A percentile compares a stretch with the other conserved stretches of the same genome.
phyloP scores from a whole-genome alignment of 2,797 vertebrate genomes.

The Xenentodon cancila region DNA sequence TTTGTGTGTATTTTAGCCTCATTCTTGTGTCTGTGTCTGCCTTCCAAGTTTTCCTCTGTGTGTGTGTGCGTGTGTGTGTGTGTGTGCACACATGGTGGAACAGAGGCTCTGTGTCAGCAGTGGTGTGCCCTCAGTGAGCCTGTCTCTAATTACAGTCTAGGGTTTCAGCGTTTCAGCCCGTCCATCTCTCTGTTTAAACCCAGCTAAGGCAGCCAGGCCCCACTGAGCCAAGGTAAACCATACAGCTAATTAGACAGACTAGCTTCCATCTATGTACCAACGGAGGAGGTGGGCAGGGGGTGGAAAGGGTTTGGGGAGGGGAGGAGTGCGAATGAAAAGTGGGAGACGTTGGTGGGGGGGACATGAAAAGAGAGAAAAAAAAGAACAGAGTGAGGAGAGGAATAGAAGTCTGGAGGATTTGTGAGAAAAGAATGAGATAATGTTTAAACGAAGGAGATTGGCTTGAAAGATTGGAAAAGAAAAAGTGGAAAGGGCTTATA shows the following conservation, averaged over 20 bases:
- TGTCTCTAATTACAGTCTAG: constrained; percentile 83
- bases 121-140: constrained; percentile 78
- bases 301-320: constrained; percentile 9
- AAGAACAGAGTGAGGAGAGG: neutral
- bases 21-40: constrained; percentile 26
- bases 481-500: neutral
- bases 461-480: neutral
- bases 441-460: constrained; percentile 1
- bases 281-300: constrained; percentile 44
- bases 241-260: constrained; percentile 82
- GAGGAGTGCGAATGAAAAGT: constrained; percentile 46
- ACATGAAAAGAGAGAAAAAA: constrained; percentile 20
- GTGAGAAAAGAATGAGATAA: constrained; percentile 6
- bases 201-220: constrained; percentile 75
- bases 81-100: constrained; percentile 47
- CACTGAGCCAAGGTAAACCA: constrained; percentile 83
- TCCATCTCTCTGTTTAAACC: constrained; percentile 83
- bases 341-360: constrained; percentile 25
- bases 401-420: constrained; percentile 9
- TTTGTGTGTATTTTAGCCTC: constrained; percentile 49
- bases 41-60: constrained; percentile 33
- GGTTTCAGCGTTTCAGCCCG: constrained; percentile 79
- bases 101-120: constrained; percentile 80
- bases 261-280: constrained; percentile 75
- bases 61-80: constrained; percentile 26